phyloP scores from a whole-genome alignment of 2,888 invertebrate genomes.

The Polyommatus icarus region DNA sequence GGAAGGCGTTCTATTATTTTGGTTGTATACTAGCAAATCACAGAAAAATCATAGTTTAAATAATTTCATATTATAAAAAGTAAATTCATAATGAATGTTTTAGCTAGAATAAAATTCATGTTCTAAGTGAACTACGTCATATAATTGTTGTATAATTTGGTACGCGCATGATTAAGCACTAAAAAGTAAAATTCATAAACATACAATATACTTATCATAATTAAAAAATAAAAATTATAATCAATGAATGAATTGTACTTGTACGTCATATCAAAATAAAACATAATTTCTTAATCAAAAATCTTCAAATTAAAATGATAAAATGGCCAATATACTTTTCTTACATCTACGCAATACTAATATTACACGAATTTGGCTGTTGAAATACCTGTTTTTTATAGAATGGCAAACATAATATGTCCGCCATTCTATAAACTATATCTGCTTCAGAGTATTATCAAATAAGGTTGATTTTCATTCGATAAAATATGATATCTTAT shows the following conservation, averaged over 20 bases:
- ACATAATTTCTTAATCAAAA: not conserved
- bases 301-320: not conserved
- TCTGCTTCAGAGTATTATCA: not conserved
- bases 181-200: not conserved
- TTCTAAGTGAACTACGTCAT: not conserved
- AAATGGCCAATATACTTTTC: constrained; percentile 6
- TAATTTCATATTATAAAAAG: not conserved
- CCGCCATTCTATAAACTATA: no score
- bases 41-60: constrained; percentile 4
- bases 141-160: constrained; percentile 4
- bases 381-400: not conserved
- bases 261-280: not conserved
- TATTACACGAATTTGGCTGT: not conserved
- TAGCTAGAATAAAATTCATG: not conserved
- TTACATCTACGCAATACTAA: not conserved
- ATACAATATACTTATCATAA: not conserved
- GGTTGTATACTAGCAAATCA: constrained; percentile 27
- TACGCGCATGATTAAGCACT: not conserved
- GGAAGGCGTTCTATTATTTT: constrained; percentile 21
- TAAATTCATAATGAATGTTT: not conserved
- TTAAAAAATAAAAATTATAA: not conserved
- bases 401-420: not conserved
- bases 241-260: not conserved
- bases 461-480: no score
- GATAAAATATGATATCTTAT: no score